Percentiles rank a stretch among this genome's conserved stretches.
Evolutionary conservation across 2,888 invertebrate species (phyloP).

Genomic region (Andrena bucephala): DNA sequence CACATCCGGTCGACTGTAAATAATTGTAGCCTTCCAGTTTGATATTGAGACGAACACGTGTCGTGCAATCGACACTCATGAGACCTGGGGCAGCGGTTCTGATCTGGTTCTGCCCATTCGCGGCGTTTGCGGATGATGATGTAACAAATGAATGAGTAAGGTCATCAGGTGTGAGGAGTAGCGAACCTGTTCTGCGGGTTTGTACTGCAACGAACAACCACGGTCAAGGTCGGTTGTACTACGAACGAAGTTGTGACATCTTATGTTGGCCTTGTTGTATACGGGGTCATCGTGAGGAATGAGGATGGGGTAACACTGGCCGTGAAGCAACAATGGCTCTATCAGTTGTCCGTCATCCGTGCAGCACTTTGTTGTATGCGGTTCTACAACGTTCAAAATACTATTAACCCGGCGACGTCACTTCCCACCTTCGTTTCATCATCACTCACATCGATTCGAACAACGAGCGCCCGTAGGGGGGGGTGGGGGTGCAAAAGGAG

Average conservation of each 20-base stretch:
- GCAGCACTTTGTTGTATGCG: constrained; percentile 88
- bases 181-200: constrained; percentile 90
- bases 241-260: constrained; percentile 91
- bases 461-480: no score
- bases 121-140: constrained; percentile 1
- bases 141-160: constrained; percentile 25
- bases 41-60: neutral
- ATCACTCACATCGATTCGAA: no score
- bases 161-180: constrained; percentile 21
- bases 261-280: constrained; percentile 86
- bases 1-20: neutral
- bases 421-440: no score
- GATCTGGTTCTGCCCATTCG: neutral
- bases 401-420: no score
- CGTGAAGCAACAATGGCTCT: constrained; percentile 79
- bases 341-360: constrained; percentile 86
- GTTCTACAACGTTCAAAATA: constrained; percentile 82
- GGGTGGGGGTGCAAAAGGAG: no score
- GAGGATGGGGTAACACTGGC: constrained; percentile 81
- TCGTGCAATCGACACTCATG: neutral
- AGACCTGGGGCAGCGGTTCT: neutral
- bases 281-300: constrained; percentile 85
- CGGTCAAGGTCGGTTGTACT: constrained; percentile 89
- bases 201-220: constrained; percentile 85
- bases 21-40: neutral